Evolutionary conservation across 2,888 invertebrate genomes (phyloP), one percentile per base, ranked within the genome.

Genomic region (Opisthograptis luteolata): DNA sequence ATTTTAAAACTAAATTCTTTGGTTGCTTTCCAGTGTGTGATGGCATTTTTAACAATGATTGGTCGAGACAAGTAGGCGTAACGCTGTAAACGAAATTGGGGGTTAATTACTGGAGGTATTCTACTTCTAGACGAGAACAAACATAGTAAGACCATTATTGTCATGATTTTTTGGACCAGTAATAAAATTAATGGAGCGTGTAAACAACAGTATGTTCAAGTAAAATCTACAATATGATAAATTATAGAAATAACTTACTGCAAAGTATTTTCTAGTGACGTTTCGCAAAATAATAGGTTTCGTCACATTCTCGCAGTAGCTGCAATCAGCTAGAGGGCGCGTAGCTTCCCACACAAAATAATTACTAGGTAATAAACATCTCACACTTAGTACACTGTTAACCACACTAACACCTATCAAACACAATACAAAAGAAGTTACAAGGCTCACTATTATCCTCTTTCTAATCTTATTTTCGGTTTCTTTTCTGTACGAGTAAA

Each of bases 331-430:
- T 42, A 96, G 90, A 15, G 97, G 97, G 61, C 97, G 91, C 13
- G 96, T 95, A 41, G 95, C 95, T 87, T 97, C 97, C 96, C 96
- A 96, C 60, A 96, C 87, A 52, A 97, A 90, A 79, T 95, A 96
- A 89, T 97, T 97, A 81, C 95, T 96, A 59, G 95, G 94, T 73
- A 97, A 74, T 58, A 96, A 84, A 84, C 97, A 97, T 71, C 96
- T 92, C 59, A 93, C 89, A 66, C 93, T 92, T 62, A 93, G 65
- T 59, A 93, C 60, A 75, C 70, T 77, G 55, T 81, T 72, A 19
- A 77, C 63, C 49, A 72, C 63, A 63, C 60, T 69, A 43, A 73
- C 46, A 60, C 76, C 70, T 69, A 79, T 43, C 39, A 72, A 69
- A 67, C 80, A 57, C 37, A 75, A 61, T 53, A 78, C 46, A 62